Conservation (phyloP, 2,113 vertebrate genomes). For the Symphodus melops region DNA sequence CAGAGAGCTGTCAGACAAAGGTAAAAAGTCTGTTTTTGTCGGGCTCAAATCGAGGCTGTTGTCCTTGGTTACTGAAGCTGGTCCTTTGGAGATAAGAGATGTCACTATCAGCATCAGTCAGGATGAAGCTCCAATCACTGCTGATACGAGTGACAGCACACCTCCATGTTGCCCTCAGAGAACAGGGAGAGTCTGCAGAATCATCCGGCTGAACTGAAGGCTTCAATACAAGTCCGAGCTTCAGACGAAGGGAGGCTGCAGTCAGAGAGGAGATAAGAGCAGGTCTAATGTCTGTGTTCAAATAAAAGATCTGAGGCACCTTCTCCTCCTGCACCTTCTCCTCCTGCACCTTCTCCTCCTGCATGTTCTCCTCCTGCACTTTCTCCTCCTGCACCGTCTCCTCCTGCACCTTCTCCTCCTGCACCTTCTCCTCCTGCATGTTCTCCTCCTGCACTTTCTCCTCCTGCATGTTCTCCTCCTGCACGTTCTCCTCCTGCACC, state of each 20-base stretch:
- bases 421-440: too few relatives aligned
- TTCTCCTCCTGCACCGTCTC: too few relatives aligned
- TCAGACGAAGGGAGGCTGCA: neutral
- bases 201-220: neutral
- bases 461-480: too few relatives aligned
- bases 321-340: too few relatives aligned
- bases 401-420: too few relatives aligned
- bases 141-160: conserved; percentile 39
- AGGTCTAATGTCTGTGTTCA: neutral
- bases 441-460: too few relatives aligned
- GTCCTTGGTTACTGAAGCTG: conserved; percentile 17
- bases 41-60: neutral
- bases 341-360: too few relatives aligned
- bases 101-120: conserved; percentile 48
- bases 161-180: conserved; percentile 20
- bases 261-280: neutral
- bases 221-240: conserved; percentile 1
- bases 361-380: too few relatives aligned
- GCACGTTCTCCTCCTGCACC: too few relatives aligned
- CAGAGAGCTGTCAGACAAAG: neutral
- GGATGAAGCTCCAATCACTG: conserved; percentile 31
- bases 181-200: conserved; percentile 14
- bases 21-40: neutral
- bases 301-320: too few relatives aligned
- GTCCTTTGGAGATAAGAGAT: conserved; percentile 51